phyloP scores from a whole-genome alignment of 2,797 vertebrate species.

The Propithecus deckenii region DNA sequence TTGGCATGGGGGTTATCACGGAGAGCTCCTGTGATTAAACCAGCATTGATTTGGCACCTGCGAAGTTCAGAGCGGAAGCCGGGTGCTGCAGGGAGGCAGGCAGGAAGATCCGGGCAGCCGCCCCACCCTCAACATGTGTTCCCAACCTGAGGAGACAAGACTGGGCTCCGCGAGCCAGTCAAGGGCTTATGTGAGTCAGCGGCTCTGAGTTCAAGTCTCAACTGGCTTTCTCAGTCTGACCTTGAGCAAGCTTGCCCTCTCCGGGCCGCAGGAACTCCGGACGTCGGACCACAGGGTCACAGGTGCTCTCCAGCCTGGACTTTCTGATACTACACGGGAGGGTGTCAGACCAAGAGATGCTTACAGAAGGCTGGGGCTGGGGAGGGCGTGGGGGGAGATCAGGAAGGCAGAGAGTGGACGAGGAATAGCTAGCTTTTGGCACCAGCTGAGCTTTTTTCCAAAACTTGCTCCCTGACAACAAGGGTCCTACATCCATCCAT shows the following conservation, averaged over 20 bases:
- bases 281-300: not conserved
- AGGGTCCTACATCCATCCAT: not conserved
- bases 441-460: not conserved
- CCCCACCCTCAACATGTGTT: not conserved
- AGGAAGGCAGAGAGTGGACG: not conserved
- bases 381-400: not conserved
- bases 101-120: not conserved
- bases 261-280: not conserved
- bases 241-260: not conserved
- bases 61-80: not conserved
- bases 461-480: not conserved
- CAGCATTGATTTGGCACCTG: not conserved
- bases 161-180: not conserved
- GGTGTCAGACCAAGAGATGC: not conserved
- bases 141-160: not conserved
- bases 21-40: not conserved
- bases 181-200: slow-evolving; percentile 42
- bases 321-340: not conserved
- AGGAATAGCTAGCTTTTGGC: not conserved
- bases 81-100: not conserved
- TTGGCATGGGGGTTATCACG: not conserved
- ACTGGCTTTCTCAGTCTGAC: not conserved
- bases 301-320: not conserved
- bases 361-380: not conserved
- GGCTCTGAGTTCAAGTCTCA: slow-evolving; percentile 54